Base-by-base conservation (phyloP, 2,888 invertebrate genomes). In the Lysandra bellargus region DNA sequence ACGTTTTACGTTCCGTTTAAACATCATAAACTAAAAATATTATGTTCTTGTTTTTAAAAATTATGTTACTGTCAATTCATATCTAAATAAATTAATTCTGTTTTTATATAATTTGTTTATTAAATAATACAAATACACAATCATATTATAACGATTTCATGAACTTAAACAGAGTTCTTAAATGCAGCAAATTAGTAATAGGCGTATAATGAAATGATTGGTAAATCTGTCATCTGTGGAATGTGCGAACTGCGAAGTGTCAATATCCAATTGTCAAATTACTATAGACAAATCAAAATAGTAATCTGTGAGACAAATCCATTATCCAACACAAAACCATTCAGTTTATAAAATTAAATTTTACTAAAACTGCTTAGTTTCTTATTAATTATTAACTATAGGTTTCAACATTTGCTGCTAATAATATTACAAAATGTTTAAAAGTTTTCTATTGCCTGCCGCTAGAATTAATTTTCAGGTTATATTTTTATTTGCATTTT, bases 391-490 rank as follows among this genome's bases (percentile, higher is more conserved):
- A 61, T 23, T 61, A 23, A 6, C 23, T n/a, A 23, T 1, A n/a
- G 61, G 23, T 17, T 69, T 64, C 1, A 17, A 12, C 30, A 0
- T 49, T 75, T 75, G n/a, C 2, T 14, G 2, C 14, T 30, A 23
- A 44, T 4, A 74, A 73, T 57, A 37, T 7, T 33, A 44, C 75
- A 83, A 30, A 80, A 85, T 85, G 85, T 83, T 85, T 3, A 87
- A 89, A 81, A 91, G 88, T 83, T 82, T 88, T 12, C 80, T 91
- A 61, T 73, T 85, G 49, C 83, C 86, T 78, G 78, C 86, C 69
- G 84, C 88, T 79, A 87, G 87, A 30, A 84, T 83, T 80, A 90
- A 88, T 82, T 86, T 91, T 79, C 93, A 93, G 92, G 93, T 93
- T 89, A 90, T 81, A 64, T 81, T 79, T 23, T 76, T 57, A 76